These are phyloP conservation scores for Aporophyla lueneburgensis DNA, from an alignment of 2,888 invertebrate genomes.

Conservation along the genomic window DNA sequence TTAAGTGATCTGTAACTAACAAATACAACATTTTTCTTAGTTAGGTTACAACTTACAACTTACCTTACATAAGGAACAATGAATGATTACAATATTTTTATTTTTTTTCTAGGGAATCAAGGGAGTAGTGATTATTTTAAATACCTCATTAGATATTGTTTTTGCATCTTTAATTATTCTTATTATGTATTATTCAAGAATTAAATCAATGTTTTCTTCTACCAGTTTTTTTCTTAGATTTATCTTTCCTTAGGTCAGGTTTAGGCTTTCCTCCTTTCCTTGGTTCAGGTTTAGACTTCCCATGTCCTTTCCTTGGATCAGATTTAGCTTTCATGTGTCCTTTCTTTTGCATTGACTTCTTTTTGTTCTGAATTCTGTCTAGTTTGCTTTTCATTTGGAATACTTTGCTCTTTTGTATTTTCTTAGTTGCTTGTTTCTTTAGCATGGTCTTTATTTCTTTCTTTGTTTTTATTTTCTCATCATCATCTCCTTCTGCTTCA, in stretches of 20 bases:
- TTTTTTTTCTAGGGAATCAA: not conserved
- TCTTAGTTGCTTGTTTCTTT: slow-evolving; percentile 93
- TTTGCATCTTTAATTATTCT: slow-evolving; percentile 42
- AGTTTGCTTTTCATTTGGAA: slow-evolving; percentile 94
- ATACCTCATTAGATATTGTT: slow-evolving; percentile 53
- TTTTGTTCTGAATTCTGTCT: slow-evolving; percentile 93
- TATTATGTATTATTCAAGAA: slow-evolving; percentile 36
- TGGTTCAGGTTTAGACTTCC: slow-evolving; percentile 67
- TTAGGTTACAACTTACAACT: not conserved
- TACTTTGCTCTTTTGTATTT: slow-evolving; percentile 94
- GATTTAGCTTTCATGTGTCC: slow-evolving; percentile 72
- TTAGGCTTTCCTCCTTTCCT: slow-evolving; percentile 73
- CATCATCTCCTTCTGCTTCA: slow-evolving; percentile 77
- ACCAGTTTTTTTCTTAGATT: slow-evolving; percentile 83
- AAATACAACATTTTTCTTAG: not conserved
- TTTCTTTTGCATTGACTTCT: slow-evolving; percentile 90
- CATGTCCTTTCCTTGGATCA: slow-evolving; percentile 76
- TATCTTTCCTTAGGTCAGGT: slow-evolving; percentile 80
- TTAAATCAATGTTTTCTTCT: slow-evolving; percentile 82
- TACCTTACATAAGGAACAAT: not conserved
- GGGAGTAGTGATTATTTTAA: slow-evolving; percentile 36
- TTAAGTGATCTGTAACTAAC: slow-evolving; percentile 1
- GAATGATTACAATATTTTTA: slow-evolving; percentile 1
- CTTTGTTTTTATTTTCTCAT: slow-evolving; percentile 87
- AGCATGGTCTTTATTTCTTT: slow-evolving; percentile 93